phyloP scores from a whole-genome alignment of 92 coral and sea anemone species.

The Metridium senile region DNA sequence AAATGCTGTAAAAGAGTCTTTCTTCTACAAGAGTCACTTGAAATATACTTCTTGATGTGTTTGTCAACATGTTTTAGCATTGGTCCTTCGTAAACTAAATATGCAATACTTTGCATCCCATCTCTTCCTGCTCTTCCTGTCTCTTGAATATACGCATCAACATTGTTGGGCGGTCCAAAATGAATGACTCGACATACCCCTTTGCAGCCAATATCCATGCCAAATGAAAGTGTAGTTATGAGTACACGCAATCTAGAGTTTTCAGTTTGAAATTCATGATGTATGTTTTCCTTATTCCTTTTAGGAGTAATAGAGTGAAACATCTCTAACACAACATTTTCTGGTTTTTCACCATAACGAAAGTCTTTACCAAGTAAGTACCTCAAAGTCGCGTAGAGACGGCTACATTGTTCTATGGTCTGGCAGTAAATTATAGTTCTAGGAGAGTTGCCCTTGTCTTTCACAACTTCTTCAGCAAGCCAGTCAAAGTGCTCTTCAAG shows the following conservation, averaged over 20 bases:
- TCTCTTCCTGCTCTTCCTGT: conserved; percentile 70
- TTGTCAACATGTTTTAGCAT: conserved; percentile 30
- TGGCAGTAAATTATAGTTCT: conserved; percentile 70
- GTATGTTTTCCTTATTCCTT: conserved; percentile 36
- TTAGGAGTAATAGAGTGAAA: conserved; percentile 64
- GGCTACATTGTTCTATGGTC: conserved; percentile 61
- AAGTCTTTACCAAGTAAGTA: conserved; percentile 43
- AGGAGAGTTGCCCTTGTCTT: conserved; percentile 17
- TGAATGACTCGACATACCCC: conserved; percentile 51
- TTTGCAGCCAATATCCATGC: conserved; percentile 67
- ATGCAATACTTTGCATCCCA: conserved; percentile 57
- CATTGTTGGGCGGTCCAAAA: conserved; percentile 68
- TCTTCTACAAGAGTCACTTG: conserved; percentile 36
- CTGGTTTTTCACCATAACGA: conserved; percentile 19
- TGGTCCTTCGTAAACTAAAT: conserved; percentile 37
- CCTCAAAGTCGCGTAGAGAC: conserved; percentile 50
- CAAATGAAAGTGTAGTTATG: conserved; percentile 68
- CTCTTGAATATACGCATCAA: conserved; percentile 63
- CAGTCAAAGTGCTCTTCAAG: conserved; percentile 60
- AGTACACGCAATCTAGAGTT: conserved; percentile 32
- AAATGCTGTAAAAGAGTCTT: conserved; percentile 43
- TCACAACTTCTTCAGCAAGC: conserved; percentile 55
- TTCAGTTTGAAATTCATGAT: conserved; percentile 32
- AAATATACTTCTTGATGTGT: conserved; percentile 54
- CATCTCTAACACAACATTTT: conserved; percentile 55